Evolutionary conservation across 2,888 invertebrate species (phyloP).

Genomic region (Cabera pusaria): DNA sequence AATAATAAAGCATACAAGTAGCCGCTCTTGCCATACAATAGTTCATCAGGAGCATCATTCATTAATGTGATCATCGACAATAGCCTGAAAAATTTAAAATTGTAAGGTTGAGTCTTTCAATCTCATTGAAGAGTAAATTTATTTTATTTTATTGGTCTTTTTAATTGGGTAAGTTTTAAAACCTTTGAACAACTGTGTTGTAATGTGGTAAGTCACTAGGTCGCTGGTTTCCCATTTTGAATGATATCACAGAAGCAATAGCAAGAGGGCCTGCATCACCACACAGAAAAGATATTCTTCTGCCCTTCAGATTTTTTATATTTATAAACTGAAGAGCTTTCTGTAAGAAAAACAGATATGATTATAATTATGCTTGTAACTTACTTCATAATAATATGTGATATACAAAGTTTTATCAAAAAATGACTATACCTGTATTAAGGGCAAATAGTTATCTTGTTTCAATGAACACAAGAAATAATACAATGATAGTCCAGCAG

Average conservation of each 20-base stretch:
- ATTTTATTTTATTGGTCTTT: too few relatives aligned
- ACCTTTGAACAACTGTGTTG: conserved; percentile 78
- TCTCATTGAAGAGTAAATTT: too few relatives aligned
- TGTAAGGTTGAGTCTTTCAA: too few relatives aligned
- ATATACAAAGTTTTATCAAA: not conserved
- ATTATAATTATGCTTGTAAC: not conserved
- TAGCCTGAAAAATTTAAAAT: conserved; percentile 85
- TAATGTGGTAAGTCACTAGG: conserved; percentile 71
- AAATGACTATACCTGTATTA: conserved; percentile 5
- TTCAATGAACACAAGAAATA: conserved; percentile 77
- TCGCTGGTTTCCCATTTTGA: conserved; percentile 71
- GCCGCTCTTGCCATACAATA: conserved; percentile 93
- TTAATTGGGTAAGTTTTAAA: too few relatives aligned
- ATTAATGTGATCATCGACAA: conserved; percentile 80
- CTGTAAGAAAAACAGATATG: conserved; percentile 41
- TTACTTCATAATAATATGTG: not conserved
- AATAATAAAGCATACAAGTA: conserved; percentile 91
- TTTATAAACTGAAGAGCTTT: conserved; percentile 57
- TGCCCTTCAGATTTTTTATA: conserved; percentile 55
- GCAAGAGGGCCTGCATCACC: conserved; percentile 92
- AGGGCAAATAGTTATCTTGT: conserved; percentile 41
- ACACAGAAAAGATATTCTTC: conserved; percentile 87
- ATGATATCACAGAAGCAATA: conserved; percentile 87
- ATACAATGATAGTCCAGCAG: conserved; percentile 87
- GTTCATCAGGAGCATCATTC: conserved; percentile 88